Percentiles rank a stretch among this genome's conserved stretches.
Conservation (phyloP, 2,888 invertebrate species). For the Lomographa bimaculata region DNA sequence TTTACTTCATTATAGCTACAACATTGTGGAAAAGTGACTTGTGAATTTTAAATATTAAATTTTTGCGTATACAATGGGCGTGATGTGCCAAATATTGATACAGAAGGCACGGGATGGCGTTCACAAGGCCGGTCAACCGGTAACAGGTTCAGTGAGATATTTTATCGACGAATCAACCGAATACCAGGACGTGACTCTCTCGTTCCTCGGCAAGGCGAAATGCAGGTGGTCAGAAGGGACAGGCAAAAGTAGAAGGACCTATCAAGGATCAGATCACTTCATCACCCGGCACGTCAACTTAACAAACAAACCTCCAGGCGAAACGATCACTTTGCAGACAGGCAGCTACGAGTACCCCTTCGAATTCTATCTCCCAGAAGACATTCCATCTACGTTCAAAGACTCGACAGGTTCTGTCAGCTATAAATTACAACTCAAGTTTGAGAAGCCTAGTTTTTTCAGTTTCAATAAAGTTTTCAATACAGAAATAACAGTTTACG, state of each 20-base stretch:
- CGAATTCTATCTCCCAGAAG: slow-evolving; percentile 24
- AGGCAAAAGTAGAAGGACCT: slow-evolving; percentile 1
- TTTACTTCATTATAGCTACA: no score
- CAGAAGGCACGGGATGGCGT: slow-evolving; percentile 25
- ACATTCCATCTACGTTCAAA: slow-evolving; percentile 24
- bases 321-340: slow-evolving; percentile 2
- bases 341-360: slow-evolving; percentile 28
- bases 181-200: slow-evolving; percentile 30
- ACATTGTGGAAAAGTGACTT: no score
- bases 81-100: slow-evolving; percentile 35
- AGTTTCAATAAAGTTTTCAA: slow-evolving; percentile 21
- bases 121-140: slow-evolving; percentile 31
- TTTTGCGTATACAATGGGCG: slow-evolving; percentile 15
- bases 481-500: slow-evolving; percentile 23
- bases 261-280: slow-evolving; percentile 19
- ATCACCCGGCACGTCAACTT: slow-evolving; percentile 7
- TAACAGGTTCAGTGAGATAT: slow-evolving; percentile 37
- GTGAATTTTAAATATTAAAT: no score
- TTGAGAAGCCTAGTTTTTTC: slow-evolving; percentile 19
- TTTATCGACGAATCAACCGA: slow-evolving; percentile 30
- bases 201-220: slow-evolving; percentile 35
- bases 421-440: slow-evolving; percentile 19
- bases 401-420: slow-evolving; percentile 17
- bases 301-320: slow-evolving; percentile 5
- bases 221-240: slow-evolving; percentile 25